Evolutionary conservation across 2,797 vertebrate genomes (phyloP), one percentile per base, ranked within the genome.

Genomic region (Mareca penelope): DNA sequence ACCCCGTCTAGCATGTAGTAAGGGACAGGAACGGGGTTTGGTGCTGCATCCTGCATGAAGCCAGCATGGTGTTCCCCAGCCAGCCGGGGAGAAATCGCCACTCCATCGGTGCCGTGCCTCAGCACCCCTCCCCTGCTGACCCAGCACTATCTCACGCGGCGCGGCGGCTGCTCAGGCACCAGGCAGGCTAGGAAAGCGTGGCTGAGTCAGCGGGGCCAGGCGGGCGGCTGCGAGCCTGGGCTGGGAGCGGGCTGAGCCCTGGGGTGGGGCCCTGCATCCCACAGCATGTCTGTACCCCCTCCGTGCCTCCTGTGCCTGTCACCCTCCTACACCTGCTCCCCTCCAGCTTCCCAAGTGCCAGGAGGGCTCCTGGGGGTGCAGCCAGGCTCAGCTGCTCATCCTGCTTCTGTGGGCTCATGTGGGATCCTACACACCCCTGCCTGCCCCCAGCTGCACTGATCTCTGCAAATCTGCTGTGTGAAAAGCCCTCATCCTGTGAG

Each of bases 251-350:
- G 82, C 33, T 24, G 44, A 85, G 40, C 65, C 35, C 26, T 67
- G 28, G 0, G 2, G 29, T 1, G 1, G 29, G 24, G 33, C 7
- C 52, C 52, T 12, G 1, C 4, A 0, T 17, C 18, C 48, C 61
- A 24, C 14, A 9, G 26, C 28, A 3, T 0, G 0, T 39, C 12
- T 9, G 26, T 35, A 6, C 7, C 16, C 16, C 6, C 55, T 33
- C 42, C 0, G 1, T 22, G 31, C 19, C 40, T 57, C 28, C 61
- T 2, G 9, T 1, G 12, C 35, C 42, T 19, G 35, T 52, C 6
- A 15, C 26, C 50, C 15, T 26, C 50, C 6, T 3, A 0, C 1
- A 19, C 19, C 23, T 57, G 35, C 7, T 24, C 53, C 46, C 6
- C 22, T 64, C n/a, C 48, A 16, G 44, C 64, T 68, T 71, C 69